Conservation (phyloP, 2,113 vertebrate genomes). For the Corvus moneduloides region DNA sequence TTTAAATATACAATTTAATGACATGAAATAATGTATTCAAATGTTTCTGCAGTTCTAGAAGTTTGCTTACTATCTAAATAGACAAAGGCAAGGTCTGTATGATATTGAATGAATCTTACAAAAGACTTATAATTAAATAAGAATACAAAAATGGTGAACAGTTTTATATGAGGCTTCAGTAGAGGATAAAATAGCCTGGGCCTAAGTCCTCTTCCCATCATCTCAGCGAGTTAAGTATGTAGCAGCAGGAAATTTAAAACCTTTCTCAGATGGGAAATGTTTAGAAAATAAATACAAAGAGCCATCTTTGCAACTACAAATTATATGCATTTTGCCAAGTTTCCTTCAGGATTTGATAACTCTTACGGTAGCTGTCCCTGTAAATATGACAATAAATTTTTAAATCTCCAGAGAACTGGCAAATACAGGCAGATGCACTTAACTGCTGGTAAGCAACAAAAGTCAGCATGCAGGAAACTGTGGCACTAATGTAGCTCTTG, state of each 20-base stretch:
- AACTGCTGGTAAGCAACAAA: conserved; percentile 80
- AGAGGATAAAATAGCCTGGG: neutral
- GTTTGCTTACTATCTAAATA: neutral
- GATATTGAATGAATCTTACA: neutral
- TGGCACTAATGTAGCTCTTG: conserved; percentile 83
- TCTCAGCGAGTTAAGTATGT: neutral
- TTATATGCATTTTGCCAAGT: conserved; percentile 66
- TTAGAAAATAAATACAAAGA: conserved; percentile 39
- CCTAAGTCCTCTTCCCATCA: neutral
- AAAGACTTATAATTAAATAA: neutral
- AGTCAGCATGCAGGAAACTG: conserved; percentile 77
- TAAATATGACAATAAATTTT: conserved; percentile 82
- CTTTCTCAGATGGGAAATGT: neutral
- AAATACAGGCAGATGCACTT: conserved; percentile 81
- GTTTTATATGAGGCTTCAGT: neutral
- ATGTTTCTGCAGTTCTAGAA: neutral
- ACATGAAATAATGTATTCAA: neutral
- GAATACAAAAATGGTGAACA: neutral
- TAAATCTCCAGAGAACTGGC: conserved; percentile 78
- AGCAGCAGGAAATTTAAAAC: neutral
- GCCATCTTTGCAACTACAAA: conserved; percentile 43
- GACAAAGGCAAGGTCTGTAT: neutral
- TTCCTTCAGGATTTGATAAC: conserved; percentile 69
- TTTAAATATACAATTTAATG: neutral
- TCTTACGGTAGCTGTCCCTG: conserved; percentile 62